Conservation (phyloP, 2,113 vertebrate species). For the Podilymbus podiceps region DNA sequence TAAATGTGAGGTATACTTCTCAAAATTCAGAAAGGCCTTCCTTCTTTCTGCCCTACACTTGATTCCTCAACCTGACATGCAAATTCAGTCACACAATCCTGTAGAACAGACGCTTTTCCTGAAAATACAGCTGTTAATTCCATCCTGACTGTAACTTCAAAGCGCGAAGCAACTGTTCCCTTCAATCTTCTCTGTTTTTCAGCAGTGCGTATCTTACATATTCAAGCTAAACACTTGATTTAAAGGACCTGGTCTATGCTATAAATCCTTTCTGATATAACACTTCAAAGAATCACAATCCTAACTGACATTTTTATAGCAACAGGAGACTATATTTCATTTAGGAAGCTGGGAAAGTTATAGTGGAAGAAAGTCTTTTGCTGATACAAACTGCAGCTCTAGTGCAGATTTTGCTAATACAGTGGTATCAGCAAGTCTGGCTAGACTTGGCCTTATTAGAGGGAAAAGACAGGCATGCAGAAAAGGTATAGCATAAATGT, state of each 20-base stretch:
- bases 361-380: neutral
- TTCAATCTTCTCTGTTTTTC: slow-evolving; percentile 14
- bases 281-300: slow-evolving; percentile 44
- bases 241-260: neutral
- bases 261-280: slow-evolving; percentile 23
- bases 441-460: neutral
- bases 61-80: neutral
- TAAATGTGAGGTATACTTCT: neutral
- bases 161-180: slow-evolving; percentile 1
- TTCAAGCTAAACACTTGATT: neutral
- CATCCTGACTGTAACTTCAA: slow-evolving; percentile 22
- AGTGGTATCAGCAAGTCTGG: neutral
- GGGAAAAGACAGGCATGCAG: neutral
- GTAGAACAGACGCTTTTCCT: neutral
- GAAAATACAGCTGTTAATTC: slow-evolving; percentile 29
- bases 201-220: neutral
- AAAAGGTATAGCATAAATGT: neutral
- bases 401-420: neutral
- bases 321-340: neutral
- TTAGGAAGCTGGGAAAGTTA: neutral
- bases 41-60: neutral
- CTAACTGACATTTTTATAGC: slow-evolving; percentile 49
- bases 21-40: neutral
- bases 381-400: neutral
- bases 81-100: neutral